Evolutionary conservation across 2,113 vertebrate genomes (phyloP).

Genomic region (Zosterops hypoxanthus): DNA sequence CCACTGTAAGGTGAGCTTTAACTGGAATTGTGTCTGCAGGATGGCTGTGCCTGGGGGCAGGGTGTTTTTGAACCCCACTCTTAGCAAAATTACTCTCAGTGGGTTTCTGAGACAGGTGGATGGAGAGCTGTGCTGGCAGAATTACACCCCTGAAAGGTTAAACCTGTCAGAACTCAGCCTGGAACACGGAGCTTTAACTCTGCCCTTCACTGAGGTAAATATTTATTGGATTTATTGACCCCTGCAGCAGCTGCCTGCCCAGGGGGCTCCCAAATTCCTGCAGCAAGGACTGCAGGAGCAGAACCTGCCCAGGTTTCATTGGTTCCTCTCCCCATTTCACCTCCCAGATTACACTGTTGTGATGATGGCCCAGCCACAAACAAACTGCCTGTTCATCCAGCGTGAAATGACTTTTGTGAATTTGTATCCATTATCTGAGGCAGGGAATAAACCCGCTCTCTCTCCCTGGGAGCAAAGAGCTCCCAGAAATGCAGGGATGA

Average conservation of each 20-base stretch:
- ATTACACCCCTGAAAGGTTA: not conserved
- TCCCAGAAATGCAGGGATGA: not conserved
- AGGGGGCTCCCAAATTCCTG: not conserved
- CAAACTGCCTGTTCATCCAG: conserved; percentile 17
- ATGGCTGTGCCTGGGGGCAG: not conserved
- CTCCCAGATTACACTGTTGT: not conserved
- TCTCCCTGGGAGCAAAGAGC: not conserved
- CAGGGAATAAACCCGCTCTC: not conserved
- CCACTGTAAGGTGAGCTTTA: not conserved
- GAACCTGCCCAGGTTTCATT: not conserved
- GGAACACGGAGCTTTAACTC: not conserved
- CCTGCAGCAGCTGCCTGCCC: not conserved
- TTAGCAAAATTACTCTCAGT: not conserved
- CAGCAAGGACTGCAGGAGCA: not conserved
- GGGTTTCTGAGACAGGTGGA: not conserved
- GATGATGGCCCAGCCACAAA: not conserved
- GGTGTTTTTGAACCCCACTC: not conserved
- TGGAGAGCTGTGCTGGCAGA: not conserved
- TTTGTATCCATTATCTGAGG: not conserved
- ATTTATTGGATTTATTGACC: not conserved
- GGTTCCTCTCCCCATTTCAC: not conserved
- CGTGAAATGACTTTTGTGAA: conserved; percentile 46
- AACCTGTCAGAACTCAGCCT: not conserved
- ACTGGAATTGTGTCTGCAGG: not conserved
- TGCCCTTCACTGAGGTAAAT: not conserved